Base-by-base conservation (phyloP, 2,888 invertebrate genomes). In the Salpingus planirostris region DNA sequence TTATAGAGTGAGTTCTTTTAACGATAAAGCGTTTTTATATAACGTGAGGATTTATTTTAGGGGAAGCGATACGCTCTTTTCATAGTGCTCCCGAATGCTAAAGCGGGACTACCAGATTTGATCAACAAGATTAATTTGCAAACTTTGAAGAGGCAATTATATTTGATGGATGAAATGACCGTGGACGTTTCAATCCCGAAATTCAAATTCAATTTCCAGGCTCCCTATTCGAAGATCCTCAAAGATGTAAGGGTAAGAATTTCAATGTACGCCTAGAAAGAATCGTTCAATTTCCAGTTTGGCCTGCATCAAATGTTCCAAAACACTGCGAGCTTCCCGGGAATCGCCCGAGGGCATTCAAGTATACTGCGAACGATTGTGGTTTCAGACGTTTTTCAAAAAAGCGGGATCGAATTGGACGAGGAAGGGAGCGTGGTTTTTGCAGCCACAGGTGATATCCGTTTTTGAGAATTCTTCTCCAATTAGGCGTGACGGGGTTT, bases 51-150 rank as follows among this genome's bases (percentile, higher is more conserved):
- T 2, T 15, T 12, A 44, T 60, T 60, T 26, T 57, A 83, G 83
- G 84, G 83, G 2, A 70, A 73, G 36, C 80, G 80, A 59, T 80
- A 75, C 51, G 73, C 83, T 0, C 78, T 86, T 78, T 80, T 79
- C 50, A 64, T 87, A 7, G 58, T 86, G 10, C 64, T 87, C 25
- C 87, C 87, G 0, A 73, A 77, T 40, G 67, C 75, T 0, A 57
- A 71, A 36, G 71, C 68, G 5, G 84, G 82, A 1, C 55, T 87
- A 3, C 56, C 73, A 2, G 62, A 70, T 0, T 62, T 87, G 2
- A 52, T 80, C 11, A 64, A 70, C 3, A 68, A 70, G 10, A 55
- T 86, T 3, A 73, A 71, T 39, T 67, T 76, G 3, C 58, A 57
- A 14, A 61, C 66, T 1, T 54, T 85, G 1, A 71, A 74, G 3